Conservation (phyloP, 1,140 invertebrate species). For the Gryllus bimaculatus region DNA sequence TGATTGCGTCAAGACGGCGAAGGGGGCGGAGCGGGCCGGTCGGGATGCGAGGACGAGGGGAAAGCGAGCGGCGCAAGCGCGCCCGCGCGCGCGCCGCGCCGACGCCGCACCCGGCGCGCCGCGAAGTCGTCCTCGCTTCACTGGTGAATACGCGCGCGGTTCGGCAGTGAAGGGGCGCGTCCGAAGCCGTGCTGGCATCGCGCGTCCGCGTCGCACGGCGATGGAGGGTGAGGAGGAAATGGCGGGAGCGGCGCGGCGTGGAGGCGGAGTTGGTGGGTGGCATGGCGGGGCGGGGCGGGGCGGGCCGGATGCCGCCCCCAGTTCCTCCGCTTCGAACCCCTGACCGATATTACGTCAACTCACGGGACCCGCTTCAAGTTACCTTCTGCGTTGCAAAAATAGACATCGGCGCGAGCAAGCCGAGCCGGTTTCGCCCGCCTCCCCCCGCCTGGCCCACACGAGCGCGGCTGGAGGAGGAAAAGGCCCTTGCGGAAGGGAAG, state of each 20-base stretch:
- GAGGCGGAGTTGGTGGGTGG: background rate
- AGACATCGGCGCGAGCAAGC: background rate
- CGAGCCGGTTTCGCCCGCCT: no score
- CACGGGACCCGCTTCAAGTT: background rate
- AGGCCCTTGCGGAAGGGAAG: no score
- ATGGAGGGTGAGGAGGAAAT: background rate
- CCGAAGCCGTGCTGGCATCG: no score
- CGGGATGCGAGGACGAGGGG: background rate
- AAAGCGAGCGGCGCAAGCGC: no score
- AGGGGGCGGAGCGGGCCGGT: slow-evolving; percentile 21
- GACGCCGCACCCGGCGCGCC: no score
- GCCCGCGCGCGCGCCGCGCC: no score
- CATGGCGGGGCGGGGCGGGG: no score
- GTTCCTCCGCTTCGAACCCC: no score
- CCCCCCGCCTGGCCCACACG: no score
- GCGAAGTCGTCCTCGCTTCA: no score
- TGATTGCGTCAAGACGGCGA: slow-evolving; percentile 14
- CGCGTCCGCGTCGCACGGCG: background rate
- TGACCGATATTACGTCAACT: background rate
- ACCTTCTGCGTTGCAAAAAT: background rate
- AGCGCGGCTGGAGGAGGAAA: no score
- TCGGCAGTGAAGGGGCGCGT: background rate
- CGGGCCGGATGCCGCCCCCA: background rate
- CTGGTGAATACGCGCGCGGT: background rate
- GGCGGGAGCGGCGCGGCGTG: background rate